Base-by-base conservation (phyloP, 1,140 invertebrate species). In the Pseudoatta argentina region DNA sequence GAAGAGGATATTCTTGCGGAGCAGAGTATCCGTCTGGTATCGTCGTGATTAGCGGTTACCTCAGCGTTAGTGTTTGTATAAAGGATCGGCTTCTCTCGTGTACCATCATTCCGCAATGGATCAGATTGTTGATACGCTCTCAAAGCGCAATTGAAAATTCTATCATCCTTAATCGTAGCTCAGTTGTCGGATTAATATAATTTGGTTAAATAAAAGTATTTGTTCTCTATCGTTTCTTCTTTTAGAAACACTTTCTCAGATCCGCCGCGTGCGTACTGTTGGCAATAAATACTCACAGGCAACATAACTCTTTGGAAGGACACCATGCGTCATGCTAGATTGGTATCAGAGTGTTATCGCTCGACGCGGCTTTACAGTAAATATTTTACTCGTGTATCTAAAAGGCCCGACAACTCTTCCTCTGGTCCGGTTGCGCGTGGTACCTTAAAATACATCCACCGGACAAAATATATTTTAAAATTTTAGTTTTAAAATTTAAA, bases 321-420 rank as follows among this genome's bases (percentile, higher is more conserved):
- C 87, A 86, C 90, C 81, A 91, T 93, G 90, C 89, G 82, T 93
- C 93, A 93, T 93, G 86, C 88, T 93, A 93, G 92, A 93, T 92
- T 91, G 87, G 89, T 92, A 92, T 92, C 92, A 88, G 78, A 86
- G 87, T 76, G 91, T 92, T 92, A 92, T 92, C 90, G 92, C 89
- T 88, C 81, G 87, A 63, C 82, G 53, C 59, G 78, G 71, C 85
- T 89, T 91, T 89, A 91, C 63, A 81, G 87, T 88, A 88, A 87
- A 89, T 89, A 91, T 75, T 67, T 89, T 89, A 89, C 89, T 83
- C 77, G 86, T 86, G 86, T 89, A 67, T 44, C 21, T 64, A 53
- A 89, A 88, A 85, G 75, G 51, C 27, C 64, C 63, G 44, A 64
- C 75, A 61, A 71, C 72, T 85, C 72, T 66, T 86, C 72, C 75